phyloP scores from a whole-genome alignment of 2,797 vertebrate species.

The Liparis tanakae region DNA sequence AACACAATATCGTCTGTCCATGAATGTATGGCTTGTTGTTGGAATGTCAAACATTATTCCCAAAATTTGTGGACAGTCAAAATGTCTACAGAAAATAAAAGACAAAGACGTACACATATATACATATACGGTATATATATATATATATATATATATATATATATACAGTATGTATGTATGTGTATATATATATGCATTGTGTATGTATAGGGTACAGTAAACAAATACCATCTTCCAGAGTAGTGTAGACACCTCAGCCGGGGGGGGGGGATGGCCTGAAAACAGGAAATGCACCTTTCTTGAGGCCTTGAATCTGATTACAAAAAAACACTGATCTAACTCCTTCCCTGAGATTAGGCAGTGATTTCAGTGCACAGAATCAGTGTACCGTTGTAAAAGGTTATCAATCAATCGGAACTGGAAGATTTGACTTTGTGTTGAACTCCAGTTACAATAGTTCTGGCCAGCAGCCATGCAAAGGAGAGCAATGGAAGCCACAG shows the following conservation, averaged over 20 bases:
- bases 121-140: background rate
- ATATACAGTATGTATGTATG: background rate
- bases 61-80: constrained; percentile 52
- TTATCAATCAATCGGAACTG: constrained; percentile 49
- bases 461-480: constrained; percentile 63
- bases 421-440: constrained; percentile 42
- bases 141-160: constrained; percentile 2
- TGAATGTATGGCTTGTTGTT: constrained; percentile 76
- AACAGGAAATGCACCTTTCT: constrained; percentile 60
- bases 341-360: constrained; percentile 85
- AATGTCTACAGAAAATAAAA: constrained; percentile 57
- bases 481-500: constrained; percentile 54
- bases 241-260: constrained; percentile 60
- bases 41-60: constrained; percentile 74
- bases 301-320: constrained; percentile 71
- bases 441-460: constrained; percentile 48
- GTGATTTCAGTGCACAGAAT: constrained; percentile 78
- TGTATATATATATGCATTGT: constrained; percentile 1
- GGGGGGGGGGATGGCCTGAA: constrained; percentile 47
- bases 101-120: constrained; percentile 36
- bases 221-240: constrained; percentile 68
- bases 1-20: constrained; percentile 37
- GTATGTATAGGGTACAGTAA: constrained; percentile 60
- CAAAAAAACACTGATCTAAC: constrained; percentile 81
- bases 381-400: constrained; percentile 62